Percentiles rank a stretch among this genome's conserved stretches.
Evolutionary conservation across 2,888 invertebrate species (phyloP).

Genomic region (Piscicola geometra): DNA sequence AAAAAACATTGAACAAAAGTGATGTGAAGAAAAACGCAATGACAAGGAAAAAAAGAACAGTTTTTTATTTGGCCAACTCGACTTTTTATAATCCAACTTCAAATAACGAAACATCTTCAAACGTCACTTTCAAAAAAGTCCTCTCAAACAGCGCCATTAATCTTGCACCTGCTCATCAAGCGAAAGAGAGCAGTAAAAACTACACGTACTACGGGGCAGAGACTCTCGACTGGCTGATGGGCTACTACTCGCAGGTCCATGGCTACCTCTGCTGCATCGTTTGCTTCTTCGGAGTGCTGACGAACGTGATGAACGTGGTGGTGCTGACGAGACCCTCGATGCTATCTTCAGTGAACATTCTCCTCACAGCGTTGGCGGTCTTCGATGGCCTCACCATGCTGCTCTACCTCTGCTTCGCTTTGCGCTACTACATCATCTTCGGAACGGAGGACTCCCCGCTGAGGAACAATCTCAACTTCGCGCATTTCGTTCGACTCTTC

Average conservation of each 20-base stretch:
- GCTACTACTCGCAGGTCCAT: conserved; percentile 60
- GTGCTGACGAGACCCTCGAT: conserved; percentile 75
- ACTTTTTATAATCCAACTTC: no score
- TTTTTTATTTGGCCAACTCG: no score
- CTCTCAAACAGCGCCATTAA: no score
- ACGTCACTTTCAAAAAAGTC: no score
- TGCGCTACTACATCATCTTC: conserved; percentile 61
- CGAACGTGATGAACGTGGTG: conserved; percentile 84
- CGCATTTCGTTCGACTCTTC: conserved; percentile 65
- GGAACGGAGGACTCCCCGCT: conserved; percentile 45
- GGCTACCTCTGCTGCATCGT: conserved; percentile 77
- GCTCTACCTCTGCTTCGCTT: conserved; percentile 83
- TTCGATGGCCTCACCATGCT: conserved; percentile 82
- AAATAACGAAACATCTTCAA: no score
- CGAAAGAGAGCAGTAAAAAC: no score
- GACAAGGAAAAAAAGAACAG: no score
- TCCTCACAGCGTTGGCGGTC: conserved; percentile 76
- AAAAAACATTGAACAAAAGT: no score
- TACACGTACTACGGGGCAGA: conserved; percentile 35
- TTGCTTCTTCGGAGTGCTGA: conserved; percentile 79
- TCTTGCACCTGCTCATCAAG: no score
- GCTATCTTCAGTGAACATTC: conserved; percentile 72
- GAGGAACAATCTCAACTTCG: conserved; percentile 44
- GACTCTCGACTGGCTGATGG: conserved; percentile 17
- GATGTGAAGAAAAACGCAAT: no score